These are phyloP conservation scores for Odontamblyopus lacepedii DNA, from an alignment of 2,797 vertebrate genomes.

Conservation along the genomic window DNA sequence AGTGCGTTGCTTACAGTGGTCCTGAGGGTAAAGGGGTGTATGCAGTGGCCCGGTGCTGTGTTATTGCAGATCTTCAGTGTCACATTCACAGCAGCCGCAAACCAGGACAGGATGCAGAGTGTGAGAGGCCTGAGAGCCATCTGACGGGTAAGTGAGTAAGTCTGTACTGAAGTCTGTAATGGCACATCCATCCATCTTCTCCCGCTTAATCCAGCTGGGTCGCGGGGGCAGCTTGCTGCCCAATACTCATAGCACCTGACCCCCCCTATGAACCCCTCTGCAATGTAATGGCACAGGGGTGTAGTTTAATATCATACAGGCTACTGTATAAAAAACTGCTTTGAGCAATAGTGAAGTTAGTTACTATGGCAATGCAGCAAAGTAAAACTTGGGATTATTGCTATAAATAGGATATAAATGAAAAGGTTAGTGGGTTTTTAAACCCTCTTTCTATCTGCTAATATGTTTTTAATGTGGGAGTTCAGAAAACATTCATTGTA, in stretches of 20 bases:
- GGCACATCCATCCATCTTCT: too few relatives aligned
- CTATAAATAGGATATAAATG: not conserved
- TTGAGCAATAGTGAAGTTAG: slow-evolving; percentile 19
- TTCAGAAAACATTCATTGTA: not conserved
- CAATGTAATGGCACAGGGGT: too few relatives aligned
- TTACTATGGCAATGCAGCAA: slow-evolving; percentile 53
- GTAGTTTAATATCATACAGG: not conserved
- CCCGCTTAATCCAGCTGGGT: too few relatives aligned
- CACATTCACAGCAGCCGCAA: slow-evolving; percentile 47
- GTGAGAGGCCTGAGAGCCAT: slow-evolving; percentile 64
- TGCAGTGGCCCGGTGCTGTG: slow-evolving; percentile 86
- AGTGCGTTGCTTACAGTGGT: slow-evolving; percentile 77
- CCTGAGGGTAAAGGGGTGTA: slow-evolving; percentile 74
- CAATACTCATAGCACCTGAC: too few relatives aligned
- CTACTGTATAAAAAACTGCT: not conserved
- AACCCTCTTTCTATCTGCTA: not conserved
- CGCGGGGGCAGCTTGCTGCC: too few relatives aligned
- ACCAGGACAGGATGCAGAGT: slow-evolving; percentile 58
- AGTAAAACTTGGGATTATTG: slow-evolving; percentile 17
- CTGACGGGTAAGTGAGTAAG: slow-evolving; percentile 77
- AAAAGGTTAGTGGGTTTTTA: not conserved
- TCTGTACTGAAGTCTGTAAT: not conserved
- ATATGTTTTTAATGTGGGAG: not conserved
- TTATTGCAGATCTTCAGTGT: slow-evolving; percentile 70
- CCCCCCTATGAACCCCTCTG: too few relatives aligned